Evolutionary conservation across 2,113 vertebrate genomes (phyloP), one percentile per base, ranked within the genome.

Genomic region (Psettodes erumei): DNA sequence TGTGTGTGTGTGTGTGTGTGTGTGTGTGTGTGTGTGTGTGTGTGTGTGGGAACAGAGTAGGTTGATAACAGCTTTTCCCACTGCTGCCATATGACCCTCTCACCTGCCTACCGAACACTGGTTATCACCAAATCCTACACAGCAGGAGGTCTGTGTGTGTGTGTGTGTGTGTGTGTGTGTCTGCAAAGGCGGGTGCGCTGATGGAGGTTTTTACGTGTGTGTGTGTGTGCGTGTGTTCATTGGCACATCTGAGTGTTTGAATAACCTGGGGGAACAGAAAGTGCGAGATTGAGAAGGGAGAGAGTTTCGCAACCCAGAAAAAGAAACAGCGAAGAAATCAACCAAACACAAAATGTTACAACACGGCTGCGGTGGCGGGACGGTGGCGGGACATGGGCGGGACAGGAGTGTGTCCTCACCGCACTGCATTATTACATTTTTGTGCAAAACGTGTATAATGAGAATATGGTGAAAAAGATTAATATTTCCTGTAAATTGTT

Each of bases 11-110:
- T 38, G 32, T 59, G 33, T 38, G 21, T 59, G 56, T 37, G 55
- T 58, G 32, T 76, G 67, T 63, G 73, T 72, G 71, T 75, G 65
- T 74, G 69, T 69, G 73, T 63, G 69, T 54, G 47, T 83, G 80
- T 76, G 84, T 79, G 78, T 96, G 95, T 97, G 97, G 96, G 97
- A 98, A 98, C 95, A 91, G 94, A 94, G 92, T 93, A 91, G 94
- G 94, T 93, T 95, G 96, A 96, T 95, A 96, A 97, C 96, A 94
- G 94, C 94, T 95, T 97, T 98, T 97, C 96, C 95, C 96, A 96
- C 93, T 96, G 95, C 79, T 88, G 83, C 83, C 91, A 94, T 94
- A 93, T 93, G 93, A 92, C 92, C 95, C 94, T 93, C 95, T 94
- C 90, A 89, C 89, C 85, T 88, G 85, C 82, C 85, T 56, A 94